Evolutionary conservation across 2,888 invertebrate species (phyloP), one percentile per base, ranked within the genome.

Genomic region (Drepana falcataria): DNA sequence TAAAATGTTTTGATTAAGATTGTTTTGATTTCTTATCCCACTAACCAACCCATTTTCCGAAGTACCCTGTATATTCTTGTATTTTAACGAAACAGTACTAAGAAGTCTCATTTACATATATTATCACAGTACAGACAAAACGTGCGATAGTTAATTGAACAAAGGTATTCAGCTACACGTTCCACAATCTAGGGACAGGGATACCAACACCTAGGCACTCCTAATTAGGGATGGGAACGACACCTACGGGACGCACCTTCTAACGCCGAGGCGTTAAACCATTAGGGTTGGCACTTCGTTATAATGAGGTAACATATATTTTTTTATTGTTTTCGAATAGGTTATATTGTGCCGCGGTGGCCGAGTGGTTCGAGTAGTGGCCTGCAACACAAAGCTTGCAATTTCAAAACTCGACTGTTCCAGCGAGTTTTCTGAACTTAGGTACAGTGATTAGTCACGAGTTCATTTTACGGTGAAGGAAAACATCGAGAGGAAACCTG

Each of bases 181-280:
- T 81, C 83, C 81, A 82, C 82, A 82, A 81, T 84, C 75, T 79
- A 82, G 78, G 68, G 58, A 90, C 90, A 90, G 61, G 77, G 79
- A 79, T 85, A 79, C 83, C 83, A 79, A 90, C 90, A 90, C 90
- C 85, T 87, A 69, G 75, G 73, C 70, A 71, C 73, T 75, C 83
- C 89, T 89, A 90, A 90, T 90, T 90, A 87, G 85, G 83, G 64
- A 67, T 64, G 67, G 67, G 70, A 69, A 85, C 79, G 80, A 81
- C 87, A 79, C 81, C 82, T 81, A 77, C 77, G 77, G 75, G 73
- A 74, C 69, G 65, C 64, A 64, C 58, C 57, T 63, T 63, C 76
- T 79, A 79, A 79, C 79, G 75, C 78, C 77, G 58, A 65, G 75
- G 68, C 67, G 71, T 75, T 74, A 65, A 69, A 58, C 49, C 7